Conservation (phyloP, 2,113 vertebrate species). For the Ictalurus punctatus region DNA sequence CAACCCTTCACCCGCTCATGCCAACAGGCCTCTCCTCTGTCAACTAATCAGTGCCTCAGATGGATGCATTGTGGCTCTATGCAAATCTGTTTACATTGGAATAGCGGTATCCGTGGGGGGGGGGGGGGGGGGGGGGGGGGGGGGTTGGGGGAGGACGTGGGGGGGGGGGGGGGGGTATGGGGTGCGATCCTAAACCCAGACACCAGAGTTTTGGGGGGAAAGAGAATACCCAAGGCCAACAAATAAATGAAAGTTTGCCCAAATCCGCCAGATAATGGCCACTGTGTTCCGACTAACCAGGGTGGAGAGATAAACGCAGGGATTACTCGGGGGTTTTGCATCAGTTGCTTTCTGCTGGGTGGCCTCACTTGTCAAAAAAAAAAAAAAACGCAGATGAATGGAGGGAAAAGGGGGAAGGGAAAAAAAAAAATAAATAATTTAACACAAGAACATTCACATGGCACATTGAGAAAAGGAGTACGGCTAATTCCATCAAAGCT, state of each 20-base stretch:
- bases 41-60: conserved; percentile 73
- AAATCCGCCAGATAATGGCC: conserved; percentile 99
- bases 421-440: conserved; percentile 76
- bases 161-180: not conserved
- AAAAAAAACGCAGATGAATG: conserved; percentile 70
- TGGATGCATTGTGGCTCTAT: conserved; percentile 76
- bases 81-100: conserved; percentile 85
- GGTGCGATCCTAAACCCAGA: conserved; percentile 73
- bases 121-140: too few relatives aligned
- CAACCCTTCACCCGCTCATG: conserved; percentile 55
- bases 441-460: conserved; percentile 86
- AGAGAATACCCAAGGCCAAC: conserved; percentile 82
- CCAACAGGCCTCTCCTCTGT: conserved; percentile 61
- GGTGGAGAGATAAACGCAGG: conserved; percentile 91
- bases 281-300: conserved; percentile 98
- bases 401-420: conserved; percentile 52
- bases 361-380: conserved; percentile 91
- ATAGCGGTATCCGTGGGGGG: conserved; percentile 55
- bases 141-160: too few relatives aligned
- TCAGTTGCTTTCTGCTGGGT: conserved; percentile 99
- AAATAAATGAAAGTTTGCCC: conserved; percentile 98
- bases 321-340: conserved; percentile 98
- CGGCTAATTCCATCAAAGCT: conserved; percentile 99
- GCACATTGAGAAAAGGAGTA: conserved; percentile 92
- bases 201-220: conserved; percentile 76